Conservation (phyloP, 2,888 invertebrate genomes). For the Stenurella melanura region DNA sequence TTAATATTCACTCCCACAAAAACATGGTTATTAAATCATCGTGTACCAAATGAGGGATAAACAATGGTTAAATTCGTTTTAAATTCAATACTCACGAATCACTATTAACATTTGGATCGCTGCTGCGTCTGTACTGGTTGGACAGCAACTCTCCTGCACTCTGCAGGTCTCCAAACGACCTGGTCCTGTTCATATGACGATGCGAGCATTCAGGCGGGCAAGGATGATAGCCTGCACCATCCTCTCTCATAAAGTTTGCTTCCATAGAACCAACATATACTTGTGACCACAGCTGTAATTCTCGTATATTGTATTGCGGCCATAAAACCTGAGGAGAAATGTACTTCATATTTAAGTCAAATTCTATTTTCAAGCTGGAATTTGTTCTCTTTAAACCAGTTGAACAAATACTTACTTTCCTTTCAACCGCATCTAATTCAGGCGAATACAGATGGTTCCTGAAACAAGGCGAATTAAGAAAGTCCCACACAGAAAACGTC, state of each 20-base stretch:
- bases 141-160: conserved; percentile 74
- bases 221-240: conserved; percentile 66
- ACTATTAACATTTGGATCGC: conserved; percentile 88
- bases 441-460: conserved; percentile 89
- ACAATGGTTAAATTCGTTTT: not conserved
- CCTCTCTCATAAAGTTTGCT: conserved; percentile 64
- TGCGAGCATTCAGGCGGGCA: conserved; percentile 71
- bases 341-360: not conserved
- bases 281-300: conserved; percentile 89
- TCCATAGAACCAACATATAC: conserved; percentile 83
- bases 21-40: no score
- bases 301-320: conserved; percentile 90
- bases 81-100: conserved; percentile 78
- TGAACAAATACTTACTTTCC: conserved; percentile 72
- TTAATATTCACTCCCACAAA: no score
- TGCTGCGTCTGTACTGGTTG: conserved; percentile 81
- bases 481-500: conserved; percentile 92
- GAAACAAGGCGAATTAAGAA: conserved; percentile 86
- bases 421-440: conserved; percentile 68
- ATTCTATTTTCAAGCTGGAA: no score
- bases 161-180: conserved; percentile 90
- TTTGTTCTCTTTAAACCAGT: not conserved
- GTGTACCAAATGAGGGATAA: not conserved
- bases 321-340: conserved; percentile 82
- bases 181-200: conserved; percentile 82